Evolutionary conservation across 2,113 vertebrate genomes (phyloP).

Genomic region (Uria lomvia): DNA sequence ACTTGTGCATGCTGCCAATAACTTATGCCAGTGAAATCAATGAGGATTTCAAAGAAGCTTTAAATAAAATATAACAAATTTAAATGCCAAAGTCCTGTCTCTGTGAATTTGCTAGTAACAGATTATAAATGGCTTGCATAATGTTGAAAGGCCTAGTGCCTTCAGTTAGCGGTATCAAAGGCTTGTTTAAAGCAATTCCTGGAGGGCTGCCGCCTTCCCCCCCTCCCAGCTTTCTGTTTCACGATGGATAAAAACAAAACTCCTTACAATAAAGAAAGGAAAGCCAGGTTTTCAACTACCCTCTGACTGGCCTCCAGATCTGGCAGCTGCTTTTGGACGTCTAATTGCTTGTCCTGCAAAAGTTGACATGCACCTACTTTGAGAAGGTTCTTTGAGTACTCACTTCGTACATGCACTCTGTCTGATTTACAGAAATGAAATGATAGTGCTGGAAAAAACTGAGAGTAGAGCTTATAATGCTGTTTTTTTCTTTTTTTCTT

Average conservation of each 20-base stretch:
- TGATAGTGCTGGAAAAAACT: neutral
- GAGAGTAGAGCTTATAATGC: neutral
- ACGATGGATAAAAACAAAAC: constrained; percentile 69
- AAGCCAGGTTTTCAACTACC: constrained; percentile 48
- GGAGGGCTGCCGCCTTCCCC: constrained; percentile 38
- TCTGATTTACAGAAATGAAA: neutral
- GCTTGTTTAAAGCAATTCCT: constrained; percentile 72
- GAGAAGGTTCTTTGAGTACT: constrained; percentile 17
- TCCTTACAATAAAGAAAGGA: constrained; percentile 41
- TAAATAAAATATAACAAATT: constrained; percentile 73
- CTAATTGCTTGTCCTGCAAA: constrained; percentile 57
- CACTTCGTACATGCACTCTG: neutral
- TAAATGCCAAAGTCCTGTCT: constrained; percentile 65
- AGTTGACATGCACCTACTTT: constrained; percentile 36
- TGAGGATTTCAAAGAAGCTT: constrained; percentile 69
- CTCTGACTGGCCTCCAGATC: constrained; percentile 51
- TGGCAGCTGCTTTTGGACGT: constrained; percentile 50
- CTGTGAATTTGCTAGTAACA: constrained; percentile 67
- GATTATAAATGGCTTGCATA: constrained; percentile 71
- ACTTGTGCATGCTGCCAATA: constrained; percentile 65
- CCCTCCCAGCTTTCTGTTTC: constrained; percentile 34
- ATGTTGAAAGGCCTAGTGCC: constrained; percentile 67
- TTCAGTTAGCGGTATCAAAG: constrained; percentile 66
- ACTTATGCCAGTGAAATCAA: constrained; percentile 62
- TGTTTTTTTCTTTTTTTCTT: neutral